phyloP scores from a whole-genome alignment of 2,113 vertebrate species.

The Poecile atricapillus region DNA sequence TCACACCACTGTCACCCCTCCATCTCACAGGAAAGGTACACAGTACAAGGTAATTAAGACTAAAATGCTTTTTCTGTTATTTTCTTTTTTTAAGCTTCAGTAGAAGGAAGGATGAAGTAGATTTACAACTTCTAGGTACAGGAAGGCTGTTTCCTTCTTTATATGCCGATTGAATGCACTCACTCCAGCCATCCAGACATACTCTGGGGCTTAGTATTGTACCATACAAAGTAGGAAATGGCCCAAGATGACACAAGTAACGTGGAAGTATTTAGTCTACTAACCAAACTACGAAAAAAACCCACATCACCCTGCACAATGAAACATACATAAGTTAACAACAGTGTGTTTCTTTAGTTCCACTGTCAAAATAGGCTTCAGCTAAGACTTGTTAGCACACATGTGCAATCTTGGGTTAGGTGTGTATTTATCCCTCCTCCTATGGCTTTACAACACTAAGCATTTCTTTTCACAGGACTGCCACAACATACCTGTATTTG shows the following conservation, averaged over 20 bases:
- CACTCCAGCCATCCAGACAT: not conserved
- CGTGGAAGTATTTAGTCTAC: not conserved
- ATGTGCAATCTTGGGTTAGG: not conserved
- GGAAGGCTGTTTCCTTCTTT: not conserved
- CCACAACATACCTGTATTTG: slow-evolving; percentile 87
- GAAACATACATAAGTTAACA: not conserved
- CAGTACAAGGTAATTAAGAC: not conserved
- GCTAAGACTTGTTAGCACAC: not conserved
- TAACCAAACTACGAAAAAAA: not conserved
- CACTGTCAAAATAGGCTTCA: not conserved
- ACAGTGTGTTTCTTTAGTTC: not conserved
- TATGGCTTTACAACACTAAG: not conserved
- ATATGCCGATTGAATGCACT: not conserved
- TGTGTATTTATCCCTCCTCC: not conserved
- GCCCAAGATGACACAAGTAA: not conserved
- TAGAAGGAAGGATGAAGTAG: not conserved
- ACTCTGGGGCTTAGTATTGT: not conserved
- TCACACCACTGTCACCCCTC: not conserved
- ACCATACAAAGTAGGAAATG: not conserved
- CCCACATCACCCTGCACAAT: not conserved
- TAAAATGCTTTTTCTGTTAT: not conserved
- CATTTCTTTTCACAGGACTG: not conserved
- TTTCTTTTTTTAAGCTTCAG: not conserved
- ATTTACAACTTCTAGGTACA: not conserved
- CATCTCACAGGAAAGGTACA: not conserved